phyloP scores from a whole-genome alignment of 2,888 invertebrate species.

The Eupithecia subumbrata region DNA sequence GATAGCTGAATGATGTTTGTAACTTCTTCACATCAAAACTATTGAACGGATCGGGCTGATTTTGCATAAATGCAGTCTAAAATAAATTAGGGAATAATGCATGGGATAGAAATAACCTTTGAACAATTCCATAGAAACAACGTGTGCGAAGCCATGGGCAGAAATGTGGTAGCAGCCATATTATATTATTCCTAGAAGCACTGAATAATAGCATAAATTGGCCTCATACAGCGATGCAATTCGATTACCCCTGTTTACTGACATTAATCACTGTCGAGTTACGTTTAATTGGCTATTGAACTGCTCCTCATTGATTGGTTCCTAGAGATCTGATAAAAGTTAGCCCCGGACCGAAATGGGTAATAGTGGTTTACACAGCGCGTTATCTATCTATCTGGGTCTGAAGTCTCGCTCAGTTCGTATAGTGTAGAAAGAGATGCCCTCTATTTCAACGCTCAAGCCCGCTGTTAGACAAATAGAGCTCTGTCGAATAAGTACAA shows the following conservation, averaged over 20 bases:
- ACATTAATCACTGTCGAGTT: constrained; percentile 36
- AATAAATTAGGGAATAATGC: neutral
- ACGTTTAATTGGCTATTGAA: constrained; percentile 39
- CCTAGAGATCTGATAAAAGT: constrained; percentile 5
- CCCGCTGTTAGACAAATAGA: too few species aligned
- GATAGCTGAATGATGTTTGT: neutral
- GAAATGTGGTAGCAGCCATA: neutral
- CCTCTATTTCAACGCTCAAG: too few species aligned
- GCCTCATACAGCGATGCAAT: constrained; percentile 29
- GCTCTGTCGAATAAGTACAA: too few species aligned
- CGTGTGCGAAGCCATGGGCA: neutral
- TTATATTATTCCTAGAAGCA: neutral
- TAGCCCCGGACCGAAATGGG: neutral
- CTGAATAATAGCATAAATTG: neutral
- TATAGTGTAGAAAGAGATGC: too few species aligned
- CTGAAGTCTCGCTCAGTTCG: too few species aligned
- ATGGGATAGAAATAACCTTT: neutral
- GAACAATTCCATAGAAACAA: neutral
- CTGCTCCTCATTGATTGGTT: constrained; percentile 31
- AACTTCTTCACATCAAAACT: neutral
- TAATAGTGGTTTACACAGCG: too few species aligned
- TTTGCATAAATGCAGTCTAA: neutral
- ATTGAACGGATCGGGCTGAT: neutral
- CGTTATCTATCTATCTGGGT: too few species aligned
- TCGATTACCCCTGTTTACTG: constrained; percentile 36